A percentile compares a stretch with the other conserved stretches of the same genome.
phyloP scores from a whole-genome alignment of 2,113 vertebrate species.

The Clarias macrocephalus region DNA sequence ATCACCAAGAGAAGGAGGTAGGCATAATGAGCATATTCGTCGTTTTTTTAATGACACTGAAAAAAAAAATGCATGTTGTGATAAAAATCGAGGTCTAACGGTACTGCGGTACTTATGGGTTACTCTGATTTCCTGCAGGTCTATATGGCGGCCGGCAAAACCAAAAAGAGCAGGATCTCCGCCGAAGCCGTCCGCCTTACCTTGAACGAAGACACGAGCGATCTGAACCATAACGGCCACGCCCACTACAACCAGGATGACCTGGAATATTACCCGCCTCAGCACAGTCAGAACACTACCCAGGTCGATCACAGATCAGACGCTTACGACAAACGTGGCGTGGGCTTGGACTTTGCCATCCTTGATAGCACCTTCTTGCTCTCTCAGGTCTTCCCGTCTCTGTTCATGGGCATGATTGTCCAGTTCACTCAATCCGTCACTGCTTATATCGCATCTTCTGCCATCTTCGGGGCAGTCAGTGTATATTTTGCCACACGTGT shows the following conservation, averaged over 20 bases:
- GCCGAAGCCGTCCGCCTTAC: constrained; percentile 63
- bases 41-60: neutral
- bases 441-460: constrained; percentile 74
- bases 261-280: constrained; percentile 52
- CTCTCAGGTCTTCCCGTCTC: constrained; percentile 78
- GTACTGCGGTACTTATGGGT: neutral
- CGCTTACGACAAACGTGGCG: constrained; percentile 68
- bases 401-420: constrained; percentile 79
- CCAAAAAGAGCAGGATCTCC: constrained; percentile 64
- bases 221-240: constrained; percentile 58
- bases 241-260: constrained; percentile 51
- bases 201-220: constrained; percentile 58
- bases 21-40: neutral
- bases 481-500: constrained; percentile 71
- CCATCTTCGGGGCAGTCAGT: constrained; percentile 71
- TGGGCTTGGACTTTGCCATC: constrained; percentile 78
- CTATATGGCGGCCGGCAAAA: constrained; percentile 72
- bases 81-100: neutral
- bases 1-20: constrained; percentile 78
- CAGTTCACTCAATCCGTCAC: constrained; percentile 76
- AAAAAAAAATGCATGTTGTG: neutral
- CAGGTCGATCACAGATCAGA: constrained; percentile 46
- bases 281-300: constrained; percentile 54
- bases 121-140: constrained; percentile 62
- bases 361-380: constrained; percentile 79